Evolutionary conservation across 2,113 vertebrate genomes (phyloP).

Genomic region (Nycticorax nycticorax): DNA sequence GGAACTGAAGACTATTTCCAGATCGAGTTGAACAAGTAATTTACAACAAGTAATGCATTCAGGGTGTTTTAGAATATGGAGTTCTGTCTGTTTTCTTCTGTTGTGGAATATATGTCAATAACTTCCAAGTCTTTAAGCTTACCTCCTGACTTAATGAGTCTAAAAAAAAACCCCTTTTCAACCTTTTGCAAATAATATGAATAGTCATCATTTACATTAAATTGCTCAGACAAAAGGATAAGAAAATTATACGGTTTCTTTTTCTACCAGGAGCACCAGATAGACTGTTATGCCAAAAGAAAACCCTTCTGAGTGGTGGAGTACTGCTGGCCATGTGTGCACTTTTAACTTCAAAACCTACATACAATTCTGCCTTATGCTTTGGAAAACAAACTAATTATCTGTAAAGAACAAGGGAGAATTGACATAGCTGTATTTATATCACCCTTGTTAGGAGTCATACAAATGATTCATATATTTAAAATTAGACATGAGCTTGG

Average conservation of each 20-base stretch:
- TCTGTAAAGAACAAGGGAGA: neutral
- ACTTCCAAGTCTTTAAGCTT: neutral
- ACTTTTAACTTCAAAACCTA: neutral
- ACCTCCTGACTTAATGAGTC: neutral
- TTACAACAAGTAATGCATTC: neutral
- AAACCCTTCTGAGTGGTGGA: neutral
- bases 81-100: neutral
- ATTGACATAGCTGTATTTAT: neutral
- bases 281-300: neutral
- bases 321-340: neutral
- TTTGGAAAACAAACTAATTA: conserved; percentile 1
- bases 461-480: neutral
- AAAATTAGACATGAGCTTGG: neutral
- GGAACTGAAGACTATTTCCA: neutral
- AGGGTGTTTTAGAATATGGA: neutral
- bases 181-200: neutral
- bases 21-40: neutral
- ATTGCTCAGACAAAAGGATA: neutral
- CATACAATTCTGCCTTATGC: neutral
- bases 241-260: neutral
- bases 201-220: neutral
- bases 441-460: neutral
- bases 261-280: neutral
- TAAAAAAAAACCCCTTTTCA: neutral
- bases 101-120: neutral